These are phyloP conservation scores for Lasioglossum oenotherae DNA, from an alignment of 2,888 invertebrate species.

Conservation along the genomic window DNA sequence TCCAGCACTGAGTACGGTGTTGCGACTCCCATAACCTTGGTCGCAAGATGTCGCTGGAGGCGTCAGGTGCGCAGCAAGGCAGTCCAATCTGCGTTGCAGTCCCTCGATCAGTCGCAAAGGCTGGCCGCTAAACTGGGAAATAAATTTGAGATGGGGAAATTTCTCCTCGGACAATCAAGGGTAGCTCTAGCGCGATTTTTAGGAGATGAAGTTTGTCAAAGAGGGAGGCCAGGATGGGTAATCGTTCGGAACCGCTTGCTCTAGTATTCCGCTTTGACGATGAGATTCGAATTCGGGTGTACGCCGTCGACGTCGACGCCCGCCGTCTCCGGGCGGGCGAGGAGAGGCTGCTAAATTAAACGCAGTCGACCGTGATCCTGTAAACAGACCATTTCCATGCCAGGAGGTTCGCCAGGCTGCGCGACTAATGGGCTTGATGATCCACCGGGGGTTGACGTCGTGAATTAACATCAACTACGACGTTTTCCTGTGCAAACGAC, in stretches of 20 bases:
- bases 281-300: conserved; percentile 53
- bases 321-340: conserved; percentile 11
- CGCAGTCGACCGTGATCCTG: conserved; percentile 73
- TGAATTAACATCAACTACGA: conserved; percentile 72
- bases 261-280: conserved; percentile 52
- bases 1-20: background rate
- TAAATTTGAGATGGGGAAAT: conserved; percentile 7
- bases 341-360: conserved; percentile 69
- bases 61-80: background rate
- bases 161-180: background rate
- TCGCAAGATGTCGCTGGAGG: background rate
- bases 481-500: conserved; percentile 69
- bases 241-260: conserved; percentile 49
- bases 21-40: background rate
- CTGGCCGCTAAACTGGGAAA: too few species aligned
- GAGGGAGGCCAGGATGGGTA: conserved; percentile 25
- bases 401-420: conserved; percentile 68
- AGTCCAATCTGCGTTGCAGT: background rate
- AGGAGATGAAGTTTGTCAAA: background rate
- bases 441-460: conserved; percentile 67
- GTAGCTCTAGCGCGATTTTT: background rate
- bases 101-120: background rate
- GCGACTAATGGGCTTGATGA: conserved; percentile 75
- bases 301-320: conserved; percentile 26
- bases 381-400: conserved; percentile 77